Evolutionary conservation across 2,113 vertebrate species (phyloP), one percentile per base, ranked within the genome.

Genomic region (Bos javanicus): DNA sequence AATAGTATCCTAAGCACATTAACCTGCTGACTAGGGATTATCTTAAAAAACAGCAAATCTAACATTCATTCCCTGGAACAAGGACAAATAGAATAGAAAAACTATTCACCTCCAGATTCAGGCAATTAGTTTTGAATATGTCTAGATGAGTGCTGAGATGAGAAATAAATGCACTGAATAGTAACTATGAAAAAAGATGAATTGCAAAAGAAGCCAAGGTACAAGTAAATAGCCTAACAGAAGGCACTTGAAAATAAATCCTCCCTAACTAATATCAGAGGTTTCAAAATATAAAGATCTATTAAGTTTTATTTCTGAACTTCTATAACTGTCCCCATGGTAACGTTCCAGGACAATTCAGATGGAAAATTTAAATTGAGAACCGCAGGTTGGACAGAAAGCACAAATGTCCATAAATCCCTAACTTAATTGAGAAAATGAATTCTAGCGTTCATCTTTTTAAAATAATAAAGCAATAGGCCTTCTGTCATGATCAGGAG

Each of bases 21-120:
- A 92, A 96, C 82, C 95, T 96, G 81, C 86, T 96, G 67, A 97
- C 82, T 83, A 60, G 39, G n/a, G 54, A 87, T 50, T 91, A 82
- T 89, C 59, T 95, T 97, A 54, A 96, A 96, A 97, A 95, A 82
- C 16, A 62, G 81, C 78, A 97, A 91, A n/a, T 92, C 50, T 97
- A 88, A 95, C 43, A 96, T 64, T 94, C 82, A 95, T 96, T 95
- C 86, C 88, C 81, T 94, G 60, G 85, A 97, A 94, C 91, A 96
- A 98, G 93, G 91, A 98, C 96, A 98, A 96, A 97, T 30, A 96
- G 91, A 96, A 93, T 80, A 95, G 67, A 95, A 97, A 96, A 97
- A 83, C 23, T 84, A 64, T 62, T 97, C 93, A 96, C 81, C 52
- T 96, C 60, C 92, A 97, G 78, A 94, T 62, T 62, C 91, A 81